Evolutionary conservation across 2,888 invertebrate species (phyloP), one percentile per base, ranked within the genome.

Genomic region (Nephrotoma flavescens): DNA sequence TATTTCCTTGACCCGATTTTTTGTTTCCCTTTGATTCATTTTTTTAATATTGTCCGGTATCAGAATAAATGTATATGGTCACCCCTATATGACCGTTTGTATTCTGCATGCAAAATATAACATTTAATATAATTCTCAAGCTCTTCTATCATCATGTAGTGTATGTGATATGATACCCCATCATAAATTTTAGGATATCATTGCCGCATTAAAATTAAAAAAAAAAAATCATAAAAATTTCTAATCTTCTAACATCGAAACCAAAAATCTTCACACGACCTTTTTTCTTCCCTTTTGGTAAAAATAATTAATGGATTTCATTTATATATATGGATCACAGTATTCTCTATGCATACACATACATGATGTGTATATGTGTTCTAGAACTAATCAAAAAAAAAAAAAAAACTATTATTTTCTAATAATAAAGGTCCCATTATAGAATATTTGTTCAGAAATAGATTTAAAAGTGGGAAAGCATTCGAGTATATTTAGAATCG

Each of bases 211-310:
- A 6, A 71, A 31, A 9, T 31, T 31, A 2, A 3, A 31, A 31
- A 71, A 71, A 57, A 3, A 15, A 71, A 19, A 71, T 31, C 71
- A 19, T 71, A 31, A 71, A 71, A 71, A 71, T 71, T 71, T 71
- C 71, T 71, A 71, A 71, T 71, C 71, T 71, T 71, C 71, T 71
- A 71, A 71, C 71, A 84, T 84, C n/a, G 15, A 84, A 84, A 84
- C 42, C n/a, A 42, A 84, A 84, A 84, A 84, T 41, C 84, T 84
- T 84, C 84, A 84, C 84, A 84, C 84, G 84, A 84, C 84, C 84
- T 84, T 84, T n/a, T 84, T 41, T 42, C 84, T 42, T 84, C 84
- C 84, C 84, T 84, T 84, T 84, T 84, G 41, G 52, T 57, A 57
- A 31, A 52, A 52, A 71, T 71, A 71, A 71, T 71, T 71, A 71